Evolutionary conservation across 2,113 vertebrate species (phyloP), one percentile per base, ranked within the genome.

Genomic region (Vireo altiloquus): DNA sequence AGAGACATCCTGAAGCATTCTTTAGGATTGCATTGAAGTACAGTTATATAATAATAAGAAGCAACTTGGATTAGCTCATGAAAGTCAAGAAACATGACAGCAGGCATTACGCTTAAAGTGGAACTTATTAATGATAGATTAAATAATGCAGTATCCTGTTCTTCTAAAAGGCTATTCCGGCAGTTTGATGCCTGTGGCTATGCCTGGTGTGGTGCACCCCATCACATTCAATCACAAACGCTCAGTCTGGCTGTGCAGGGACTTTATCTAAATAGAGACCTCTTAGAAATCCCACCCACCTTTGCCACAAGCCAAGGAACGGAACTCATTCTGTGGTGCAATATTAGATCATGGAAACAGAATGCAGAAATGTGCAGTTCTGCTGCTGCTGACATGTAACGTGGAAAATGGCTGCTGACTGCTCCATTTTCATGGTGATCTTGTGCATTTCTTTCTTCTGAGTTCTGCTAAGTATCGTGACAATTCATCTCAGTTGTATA

Each of bases 51-150:
- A 92, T 64, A 87, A 59, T 6, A 52, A 76, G 17, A 8, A 95
- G 60, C 44, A 89, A 86, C 64, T 77, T 77, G 47, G 72, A 64
- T 93, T 90, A 95, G 23, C 52, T 74, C 68, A 46, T 78, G 82
- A 60, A 70, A 94, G 42, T 90, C 76, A 94, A 86, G 88, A 64
- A 95, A 95, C 59, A 81, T 92, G 93, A 96, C 92, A 96, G 68
- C 47, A 92, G 40, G 75, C 75, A 83, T 93, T 83, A 74, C 39
- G 25, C n/a, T 94, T 94, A 93, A 76, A 23, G 3, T 92, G 68
- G 86, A 93, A 94, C 64, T 78, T 90, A 94, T 93, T 88, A 94
- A 93, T 68, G 84, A 83, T 80, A 80, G 52, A 86, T 83, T 93
- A 94, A 96, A 92, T 92, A 95, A 95, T 91, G 86, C 27, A 81